Evolutionary conservation across 2,888 invertebrate species (phyloP).

Genomic region (Fragum sueziense): DNA sequence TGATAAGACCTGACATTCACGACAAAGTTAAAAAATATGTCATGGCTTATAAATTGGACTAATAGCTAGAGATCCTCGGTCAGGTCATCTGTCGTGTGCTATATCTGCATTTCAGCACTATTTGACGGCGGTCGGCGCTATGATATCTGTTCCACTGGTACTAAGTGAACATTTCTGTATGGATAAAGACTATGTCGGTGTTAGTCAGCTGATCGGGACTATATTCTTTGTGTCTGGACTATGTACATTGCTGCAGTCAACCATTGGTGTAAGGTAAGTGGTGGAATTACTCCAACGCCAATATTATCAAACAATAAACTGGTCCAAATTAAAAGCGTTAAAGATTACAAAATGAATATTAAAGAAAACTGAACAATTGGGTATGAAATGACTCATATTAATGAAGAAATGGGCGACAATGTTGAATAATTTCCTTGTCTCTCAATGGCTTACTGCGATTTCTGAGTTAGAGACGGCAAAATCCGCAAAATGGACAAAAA

Average conservation of each 20-base stretch:
- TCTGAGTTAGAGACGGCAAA: not conserved
- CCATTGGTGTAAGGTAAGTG: constrained; percentile 80
- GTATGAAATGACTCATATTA: not conserved
- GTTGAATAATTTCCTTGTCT: not conserved
- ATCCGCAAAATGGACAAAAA: not conserved
- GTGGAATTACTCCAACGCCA: not conserved
- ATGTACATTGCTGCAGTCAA: constrained; percentile 79
- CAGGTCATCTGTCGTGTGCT: too few species aligned
- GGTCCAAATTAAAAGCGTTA: not conserved
- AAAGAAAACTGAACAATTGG: too few species aligned
- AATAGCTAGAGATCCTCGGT: too few species aligned
- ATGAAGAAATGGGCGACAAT: not conserved
- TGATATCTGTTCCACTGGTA: constrained; percentile 91
- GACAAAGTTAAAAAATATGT: too few species aligned
- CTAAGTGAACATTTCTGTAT: constrained; percentile 90
- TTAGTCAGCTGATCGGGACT: constrained; percentile 79
- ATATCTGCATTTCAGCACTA: constrained; percentile 76
- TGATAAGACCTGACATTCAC: too few species aligned
- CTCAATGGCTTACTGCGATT: not conserved
- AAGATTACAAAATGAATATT: too few species aligned
- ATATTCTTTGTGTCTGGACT: constrained; percentile 81
- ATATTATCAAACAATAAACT: not conserved
- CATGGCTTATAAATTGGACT: too few species aligned
- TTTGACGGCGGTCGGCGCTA: constrained; percentile 90
- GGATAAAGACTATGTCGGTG: constrained; percentile 81